Base-by-base conservation (phyloP, 2,113 vertebrate genomes). In the Calidris pygmaea region DNA sequence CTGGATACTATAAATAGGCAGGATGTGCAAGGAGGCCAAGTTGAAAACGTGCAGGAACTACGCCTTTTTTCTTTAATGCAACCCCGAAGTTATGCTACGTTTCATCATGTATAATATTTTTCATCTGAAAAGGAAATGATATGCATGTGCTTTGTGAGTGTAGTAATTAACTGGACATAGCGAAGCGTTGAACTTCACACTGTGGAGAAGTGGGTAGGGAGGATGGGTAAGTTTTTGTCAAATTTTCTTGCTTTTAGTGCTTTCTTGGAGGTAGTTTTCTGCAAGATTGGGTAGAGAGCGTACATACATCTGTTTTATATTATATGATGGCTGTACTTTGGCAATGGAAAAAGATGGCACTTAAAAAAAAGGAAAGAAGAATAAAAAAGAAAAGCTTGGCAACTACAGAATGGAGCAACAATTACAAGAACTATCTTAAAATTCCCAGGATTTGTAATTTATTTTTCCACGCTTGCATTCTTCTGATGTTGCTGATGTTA, bases 401-500 rank as follows among this genome's bases (percentile, higher is more conserved):
- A 95, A 60, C 48, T 60, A n/a, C 58, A 85, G 66, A 95, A 87
- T 9, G 94, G 62, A 93, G 84, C 48, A 96, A 87, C 48, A 79
- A 87, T 95, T 96, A 94, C 89, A 96, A 93, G 94, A 97, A 95
- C 70, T 79, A 76, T 91, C 89, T 82, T 47, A 87, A 87, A 95
- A 95, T 95, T 97, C 96, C 91, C 93, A 96, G 95, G 96, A 94
- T 96, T 94, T 84, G 56, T 82, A 45, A 94, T 89, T 71, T 96
- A 55, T 94, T 96, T 97, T 97, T 97, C 95, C 94, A 79, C 32
- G 10, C 93, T 87, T 73, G 45, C 84, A 41, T 95, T 97, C 85
- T 94, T 87, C 89, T 95, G 48, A 41, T 85, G 74, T 70, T 96
- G 47, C 66, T 91, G 87, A 50, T 94, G 87, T 62, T 91, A 87